A percentile compares a stretch with the other conserved stretches of the same genome.
Evolutionary conservation across 2,888 invertebrate genomes (phyloP).

Genomic region (Alviniconcha strummeri): DNA sequence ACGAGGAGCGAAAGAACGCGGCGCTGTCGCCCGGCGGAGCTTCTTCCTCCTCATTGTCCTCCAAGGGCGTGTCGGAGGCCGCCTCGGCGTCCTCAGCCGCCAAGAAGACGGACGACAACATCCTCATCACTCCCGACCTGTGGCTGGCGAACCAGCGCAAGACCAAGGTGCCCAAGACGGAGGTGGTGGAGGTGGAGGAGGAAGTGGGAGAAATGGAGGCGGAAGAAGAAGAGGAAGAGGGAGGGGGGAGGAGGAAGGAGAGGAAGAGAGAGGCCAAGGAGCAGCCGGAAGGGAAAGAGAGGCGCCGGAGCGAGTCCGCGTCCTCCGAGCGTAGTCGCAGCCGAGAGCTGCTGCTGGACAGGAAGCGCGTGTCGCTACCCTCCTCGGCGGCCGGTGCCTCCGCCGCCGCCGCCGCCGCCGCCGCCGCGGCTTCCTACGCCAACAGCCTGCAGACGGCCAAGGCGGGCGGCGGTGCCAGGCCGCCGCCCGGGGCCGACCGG

Average conservation of each 20-base stretch:
- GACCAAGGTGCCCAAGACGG: constrained; percentile 19
- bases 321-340: constrained; percentile 10
- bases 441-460: constrained; percentile 9
- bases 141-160: constrained; percentile 79
- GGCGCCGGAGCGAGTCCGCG: constrained; percentile 3
- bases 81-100: constrained; percentile 38
- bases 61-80: constrained; percentile 32
- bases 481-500: not conserved
- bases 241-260: constrained; percentile 18
- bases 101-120: constrained; percentile 54
- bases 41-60: constrained; percentile 16
- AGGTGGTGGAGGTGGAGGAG: constrained; percentile 29
- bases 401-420: constrained; percentile 11
- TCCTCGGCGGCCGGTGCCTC: not conserved
- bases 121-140: constrained; percentile 90
- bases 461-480: not conserved
- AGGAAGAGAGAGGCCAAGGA: not conserved
- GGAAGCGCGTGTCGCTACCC: not conserved
- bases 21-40: constrained; percentile 37
- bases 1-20: constrained; percentile 36
- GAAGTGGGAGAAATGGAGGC: constrained; percentile 31
- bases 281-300: not conserved
- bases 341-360: constrained; percentile 15
- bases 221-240: constrained; percentile 21
- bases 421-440: constrained; percentile 24